Evolutionary conservation across 2,797 vertebrate genomes (phyloP), one percentile per base, ranked within the genome.

Genomic region (Lagocephalus sceleratus): DNA sequence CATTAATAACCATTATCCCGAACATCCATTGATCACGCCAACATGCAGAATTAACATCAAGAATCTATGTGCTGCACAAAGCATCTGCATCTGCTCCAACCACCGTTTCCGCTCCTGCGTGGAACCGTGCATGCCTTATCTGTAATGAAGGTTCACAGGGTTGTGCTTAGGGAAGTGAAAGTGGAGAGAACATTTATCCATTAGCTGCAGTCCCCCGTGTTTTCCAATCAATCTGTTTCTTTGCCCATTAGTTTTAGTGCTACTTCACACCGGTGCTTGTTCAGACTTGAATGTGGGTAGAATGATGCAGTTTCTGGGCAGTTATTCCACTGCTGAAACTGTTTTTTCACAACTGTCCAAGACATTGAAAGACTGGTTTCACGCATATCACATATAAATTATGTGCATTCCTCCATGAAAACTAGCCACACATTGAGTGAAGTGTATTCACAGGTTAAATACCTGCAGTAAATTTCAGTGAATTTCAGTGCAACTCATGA

Each of bases 1-100:
- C 76, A 83, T 89, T 85, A 88, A 87, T 84, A 86, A 88, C 77
- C 82, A 84, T 89, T 88, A 73, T 57, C 48, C 56, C 9, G 29
- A 60, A 62, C 70, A 62, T 63, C 49, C 77, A 89, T 90, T 77
- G 67, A 87, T 89, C 85, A 87, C 57, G 65, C 67, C 71, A 81
- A 63, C 77, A 67, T 77, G 75, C 53, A 66, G 73, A 78, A 84
- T 86, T 71, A 82, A 81, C 70, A 60, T 63, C 25, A 50, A 71
- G 75, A 51, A 29, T 49, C 6, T 26, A 12, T 12, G 50, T 10
- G 39, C 17, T 49, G 56, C 19, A 16, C 3, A 12, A 12, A 35
- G 32, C 32, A 35, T 35, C 0, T 50, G 32, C 17, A 9, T 16
- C 8, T 11, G 9, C 35, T 10, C 16, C 11, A 4, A 17, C 41